Base-by-base conservation (phyloP, 1,140 invertebrate genomes). In the Gryon sp. region DNA sequence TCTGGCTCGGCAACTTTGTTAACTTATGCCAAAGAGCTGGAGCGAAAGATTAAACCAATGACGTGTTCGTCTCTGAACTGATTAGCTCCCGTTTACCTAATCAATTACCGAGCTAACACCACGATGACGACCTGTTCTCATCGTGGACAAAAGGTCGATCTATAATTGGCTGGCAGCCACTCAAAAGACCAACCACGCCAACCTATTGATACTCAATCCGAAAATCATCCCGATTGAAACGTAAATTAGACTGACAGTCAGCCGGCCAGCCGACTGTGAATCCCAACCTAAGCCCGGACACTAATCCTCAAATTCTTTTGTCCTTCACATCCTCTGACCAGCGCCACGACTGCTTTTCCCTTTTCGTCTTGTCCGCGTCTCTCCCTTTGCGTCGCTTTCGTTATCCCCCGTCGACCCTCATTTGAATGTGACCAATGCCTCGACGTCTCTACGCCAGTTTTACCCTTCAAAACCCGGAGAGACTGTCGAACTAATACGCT, bases 371-470 rank as follows among this genome's bases (percentile, higher is more conserved):
- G 57, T 36, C 34, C 41, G 36, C 30, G 14, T 14, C 18, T 30
- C 57, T 62, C 62, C 41, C 55, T 60, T 52, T 32, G 28, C 48
- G 22, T 26, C 50, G 38, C 16, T 75, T 63, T 63, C 60, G 65
- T 68, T 65, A 63, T 70, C 50, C 59, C 11, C n/a, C 66, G 65
- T 68, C 76, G 65, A 78, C 63, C 66, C 78, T 81, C 77, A 79
- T 81, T 79, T 79, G 62, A 78, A 80, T 80, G 65, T 80, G 78
- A 80, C 80, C 78, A 80, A 76, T 78, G 30, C 75, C 66, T 59
- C 60, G 30, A 63, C 66, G 62, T 72, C 62, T 66, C 60, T 46
- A 38, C 70, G 43, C 40, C 57, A 41, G 59, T 19, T 68, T 46
- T 45, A 41, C 22, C 62, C 59, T 15, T 66, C 36, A 41, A 76